phyloP scores from a whole-genome alignment of 2,888 invertebrate genomes.

The Lobophora halterata region DNA sequence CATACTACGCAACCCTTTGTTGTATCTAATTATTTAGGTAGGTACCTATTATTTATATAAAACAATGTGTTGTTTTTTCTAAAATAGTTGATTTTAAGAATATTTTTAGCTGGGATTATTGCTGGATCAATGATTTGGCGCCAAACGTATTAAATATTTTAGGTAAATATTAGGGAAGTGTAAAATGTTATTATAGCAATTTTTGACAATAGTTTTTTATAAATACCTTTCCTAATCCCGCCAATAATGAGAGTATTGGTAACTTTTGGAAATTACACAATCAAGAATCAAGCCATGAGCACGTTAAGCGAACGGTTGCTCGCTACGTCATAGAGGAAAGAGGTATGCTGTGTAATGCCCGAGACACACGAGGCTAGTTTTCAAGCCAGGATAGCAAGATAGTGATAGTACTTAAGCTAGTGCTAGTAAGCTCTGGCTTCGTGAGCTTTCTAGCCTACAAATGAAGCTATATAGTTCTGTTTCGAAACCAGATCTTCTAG shows the following conservation, averaged over 20 bases:
- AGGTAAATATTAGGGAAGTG: conserved; percentile 3
- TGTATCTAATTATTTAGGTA: conserved; percentile 5
- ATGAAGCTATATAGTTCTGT: no score
- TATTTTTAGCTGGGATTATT: conserved; percentile 48
- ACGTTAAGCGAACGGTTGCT: no score
- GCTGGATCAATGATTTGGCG: conserved; percentile 20
- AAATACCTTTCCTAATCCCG: conserved; percentile 1
- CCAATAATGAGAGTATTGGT: no score
- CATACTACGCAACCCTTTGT: no score
- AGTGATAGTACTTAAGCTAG: no score
- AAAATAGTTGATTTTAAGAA: conserved; percentile 45
- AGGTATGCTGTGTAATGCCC: no score
- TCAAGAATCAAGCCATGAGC: no score
- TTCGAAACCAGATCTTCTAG: conserved; percentile 1
- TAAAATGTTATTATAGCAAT: background rate
- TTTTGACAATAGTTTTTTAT: conserved; percentile 3
- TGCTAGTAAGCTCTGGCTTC: no score
- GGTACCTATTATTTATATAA: conserved; percentile 28
- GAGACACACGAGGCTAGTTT: no score
- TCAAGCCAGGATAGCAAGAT: no score
- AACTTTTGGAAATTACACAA: conserved; percentile 3
- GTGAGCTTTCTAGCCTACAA: no score
- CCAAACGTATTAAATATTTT: conserved; percentile 10
- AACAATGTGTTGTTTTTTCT: conserved; percentile 57
- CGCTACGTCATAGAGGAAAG: no score